Evolutionary conservation across 2,797 vertebrate species (phyloP).

Genomic region (Moxostoma hubbsi): DNA sequence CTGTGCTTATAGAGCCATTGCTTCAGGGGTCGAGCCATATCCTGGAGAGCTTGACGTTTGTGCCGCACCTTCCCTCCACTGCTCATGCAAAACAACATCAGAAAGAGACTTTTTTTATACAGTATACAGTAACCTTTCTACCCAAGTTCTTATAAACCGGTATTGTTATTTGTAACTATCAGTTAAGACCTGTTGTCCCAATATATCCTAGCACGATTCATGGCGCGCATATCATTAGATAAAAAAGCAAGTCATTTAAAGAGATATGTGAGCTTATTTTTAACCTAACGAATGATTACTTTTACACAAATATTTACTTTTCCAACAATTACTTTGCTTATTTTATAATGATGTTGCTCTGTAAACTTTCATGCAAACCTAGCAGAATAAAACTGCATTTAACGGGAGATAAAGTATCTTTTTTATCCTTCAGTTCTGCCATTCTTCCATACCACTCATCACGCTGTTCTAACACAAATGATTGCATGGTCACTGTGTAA

Average conservation of each 20-base stretch:
- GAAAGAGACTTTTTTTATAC: neutral
- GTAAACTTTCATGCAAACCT: neutral
- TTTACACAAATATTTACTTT: neutral
- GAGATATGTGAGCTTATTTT: no score
- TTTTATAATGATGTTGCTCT: neutral
- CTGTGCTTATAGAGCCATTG: conserved; percentile 99
- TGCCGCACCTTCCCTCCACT: conserved; percentile 88
- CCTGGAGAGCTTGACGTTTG: conserved; percentile 95
- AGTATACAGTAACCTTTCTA: neutral
- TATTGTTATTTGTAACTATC: neutral
- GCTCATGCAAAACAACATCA: conserved; percentile 13
- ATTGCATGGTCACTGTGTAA: neutral
- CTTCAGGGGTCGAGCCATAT: conserved; percentile 97
- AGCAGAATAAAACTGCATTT: neutral
- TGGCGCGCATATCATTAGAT: neutral
- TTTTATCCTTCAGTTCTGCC: no score
- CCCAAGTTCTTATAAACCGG: neutral
- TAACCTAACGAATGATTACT: no score
- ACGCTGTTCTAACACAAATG: conserved; percentile 12
- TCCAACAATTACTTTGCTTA: neutral
- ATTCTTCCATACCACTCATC: neutral
- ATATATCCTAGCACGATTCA: neutral
- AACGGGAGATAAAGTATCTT: neutral
- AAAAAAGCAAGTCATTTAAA: no score
- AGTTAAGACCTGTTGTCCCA: neutral